Base-by-base conservation (phyloP, 2,888 invertebrate genomes). In the Eupelmus urozonus region DNA sequence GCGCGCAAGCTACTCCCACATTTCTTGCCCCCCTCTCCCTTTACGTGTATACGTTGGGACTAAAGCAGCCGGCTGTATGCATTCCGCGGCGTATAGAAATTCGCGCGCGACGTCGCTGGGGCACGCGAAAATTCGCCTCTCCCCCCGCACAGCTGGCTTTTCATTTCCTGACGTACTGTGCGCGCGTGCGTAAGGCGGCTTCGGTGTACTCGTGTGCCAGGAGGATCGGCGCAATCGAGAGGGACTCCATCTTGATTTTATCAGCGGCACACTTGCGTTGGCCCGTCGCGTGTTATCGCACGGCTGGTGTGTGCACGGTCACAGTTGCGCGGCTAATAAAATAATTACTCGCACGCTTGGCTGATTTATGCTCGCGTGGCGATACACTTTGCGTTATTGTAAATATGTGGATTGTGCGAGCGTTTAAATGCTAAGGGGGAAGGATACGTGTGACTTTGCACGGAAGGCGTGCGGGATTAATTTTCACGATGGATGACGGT, bases 301-400 rank as follows among this genome's bases (percentile, higher is more conserved):
- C 16, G 59, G 1, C 29, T 45, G 40, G 18, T 4, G 18, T 13
- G 13, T 16, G 1, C 13, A 1, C 29, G n/a, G 20, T 60, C 59
- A 76, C 81, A 81, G 73, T 65, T 77, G 13, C 16, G 63, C 73
- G 79, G 81, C 81, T 85, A 84, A 85, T 84, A 81, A 84, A 84
- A 84, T 85, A 83, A 83, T 84, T 82, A 81, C 81, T 78, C 78
- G 42, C 67, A 71, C 53, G 80, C 76, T 72, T 73, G 40, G 80
- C 55, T 62, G 67, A 67, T 79, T 76, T 76, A 62, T 71, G 40
- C 25, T 20, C 16, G 55, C 18, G 2, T 16, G 59, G 18, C 57
- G 25, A 57, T 63, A n/a, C 25, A 25, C n/a, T 62, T 29, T 16
- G 23, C 53, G 23, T n/a, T 45, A 13, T 20, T 13, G 45, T 60